Evolutionary conservation across 1,140 invertebrate species (phyloP).

Genomic region (Penaeus japonicus): DNA sequence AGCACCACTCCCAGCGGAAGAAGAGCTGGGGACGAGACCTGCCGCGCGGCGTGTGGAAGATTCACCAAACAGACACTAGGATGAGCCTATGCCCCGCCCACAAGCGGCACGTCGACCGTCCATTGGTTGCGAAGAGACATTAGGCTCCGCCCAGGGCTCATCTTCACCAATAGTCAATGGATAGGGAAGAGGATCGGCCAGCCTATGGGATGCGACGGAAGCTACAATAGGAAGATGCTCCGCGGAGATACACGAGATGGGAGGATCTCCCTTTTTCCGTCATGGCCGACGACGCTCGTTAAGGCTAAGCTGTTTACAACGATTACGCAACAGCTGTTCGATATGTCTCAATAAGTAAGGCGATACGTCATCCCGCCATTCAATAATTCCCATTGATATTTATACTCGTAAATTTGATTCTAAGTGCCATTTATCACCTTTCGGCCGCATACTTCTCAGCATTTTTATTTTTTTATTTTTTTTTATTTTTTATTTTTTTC

Average conservation of each 20-base stretch:
- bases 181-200: neutral
- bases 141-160: slow-evolving; percentile 29
- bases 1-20: slow-evolving; percentile 10
- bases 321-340: too few relatives aligned
- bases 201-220: slow-evolving; percentile 33
- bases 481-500: too few relatives aligned
- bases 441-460: too few relatives aligned
- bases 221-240: neutral
- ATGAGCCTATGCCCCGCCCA: slow-evolving; percentile 36
- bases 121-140: slow-evolving; percentile 23
- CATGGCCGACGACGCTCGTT: too few relatives aligned
- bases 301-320: too few relatives aligned
- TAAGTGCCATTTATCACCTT: too few relatives aligned
- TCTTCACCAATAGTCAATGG: slow-evolving; percentile 37
- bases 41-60: slow-evolving; percentile 15
- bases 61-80: slow-evolving; percentile 50
- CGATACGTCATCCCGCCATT: too few relatives aligned
- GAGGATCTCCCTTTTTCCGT: neutral
- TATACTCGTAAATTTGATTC: too few relatives aligned
- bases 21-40: slow-evolving; percentile 33
- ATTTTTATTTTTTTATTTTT: too few relatives aligned
- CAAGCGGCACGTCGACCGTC: too few relatives aligned
- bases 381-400: too few relatives aligned
- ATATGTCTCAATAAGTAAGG: too few relatives aligned
- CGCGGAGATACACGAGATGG: neutral